A percentile compares a stretch with the other conserved stretches of the same genome.
Conservation (phyloP, 2,888 invertebrate genomes). For the Ennomos quercinarius region DNA sequence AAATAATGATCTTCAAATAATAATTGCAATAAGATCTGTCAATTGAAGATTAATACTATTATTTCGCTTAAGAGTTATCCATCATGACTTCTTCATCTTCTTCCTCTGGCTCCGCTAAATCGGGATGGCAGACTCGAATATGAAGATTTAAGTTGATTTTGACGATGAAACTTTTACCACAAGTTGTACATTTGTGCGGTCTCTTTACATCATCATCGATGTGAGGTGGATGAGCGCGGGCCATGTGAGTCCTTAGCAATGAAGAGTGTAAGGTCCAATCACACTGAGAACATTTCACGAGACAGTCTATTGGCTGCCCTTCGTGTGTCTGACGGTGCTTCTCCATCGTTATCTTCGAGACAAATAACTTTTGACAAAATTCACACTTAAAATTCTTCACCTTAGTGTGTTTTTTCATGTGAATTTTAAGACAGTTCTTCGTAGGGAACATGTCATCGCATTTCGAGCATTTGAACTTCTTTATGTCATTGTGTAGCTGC, state of each 20-base stretch:
- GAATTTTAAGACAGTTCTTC: constrained; percentile 77
- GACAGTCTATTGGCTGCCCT: constrained; percentile 77
- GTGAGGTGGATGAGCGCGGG: constrained; percentile 68
- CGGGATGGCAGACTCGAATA: constrained; percentile 78
- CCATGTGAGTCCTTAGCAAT: constrained; percentile 70
- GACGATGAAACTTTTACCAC: constrained; percentile 79
- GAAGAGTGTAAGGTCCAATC: constrained; percentile 78
- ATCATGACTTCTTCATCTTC: constrained; percentile 81
- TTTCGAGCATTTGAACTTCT: constrained; percentile 79
- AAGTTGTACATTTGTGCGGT: constrained; percentile 77
- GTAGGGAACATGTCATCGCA: constrained; percentile 81
- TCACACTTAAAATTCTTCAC: constrained; percentile 82
- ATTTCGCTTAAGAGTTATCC: constrained; percentile 67
- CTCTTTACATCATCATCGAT: constrained; percentile 77
- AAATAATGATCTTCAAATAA: background rate
- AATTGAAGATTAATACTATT: no score
- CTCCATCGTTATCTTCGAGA: constrained; percentile 81
- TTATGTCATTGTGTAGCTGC: constrained; percentile 80
- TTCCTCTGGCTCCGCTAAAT: constrained; percentile 76
- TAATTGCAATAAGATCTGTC: constrained; percentile 11
- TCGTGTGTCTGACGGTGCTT: constrained; percentile 76
- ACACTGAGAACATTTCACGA: constrained; percentile 78
- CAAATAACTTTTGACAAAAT: constrained; percentile 75
- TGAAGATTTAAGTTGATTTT: constrained; percentile 79
- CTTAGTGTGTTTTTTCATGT: constrained; percentile 82